phyloP scores from a whole-genome alignment of 2,797 vertebrate species.

The Mus minutoides region DNA sequence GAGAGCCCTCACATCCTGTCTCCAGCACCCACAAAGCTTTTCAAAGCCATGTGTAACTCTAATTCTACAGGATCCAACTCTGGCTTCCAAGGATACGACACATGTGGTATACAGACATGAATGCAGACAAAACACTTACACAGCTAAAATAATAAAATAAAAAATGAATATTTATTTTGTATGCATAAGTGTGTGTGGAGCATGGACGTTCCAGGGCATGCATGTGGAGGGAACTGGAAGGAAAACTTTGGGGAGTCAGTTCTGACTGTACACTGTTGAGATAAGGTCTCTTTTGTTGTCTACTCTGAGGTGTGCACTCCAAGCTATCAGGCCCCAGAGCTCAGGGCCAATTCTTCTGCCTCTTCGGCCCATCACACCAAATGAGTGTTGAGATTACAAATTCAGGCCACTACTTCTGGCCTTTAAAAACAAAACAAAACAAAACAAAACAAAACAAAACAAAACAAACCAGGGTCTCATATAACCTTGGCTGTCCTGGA shows the following conservation, averaged over 20 bases:
- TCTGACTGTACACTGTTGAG: neutral
- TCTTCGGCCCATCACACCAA: neutral
- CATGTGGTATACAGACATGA: neutral
- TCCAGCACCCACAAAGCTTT: no score
- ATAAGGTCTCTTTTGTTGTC: neutral
- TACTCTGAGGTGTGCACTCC: neutral
- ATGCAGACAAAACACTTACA: neutral
- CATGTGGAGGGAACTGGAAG: neutral
- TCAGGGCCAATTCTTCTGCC: neutral
- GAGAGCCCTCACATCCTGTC: neutral
- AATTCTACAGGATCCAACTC: neutral
- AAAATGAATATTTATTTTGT: neutral
- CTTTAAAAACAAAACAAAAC: no score
- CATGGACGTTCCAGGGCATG: neutral
- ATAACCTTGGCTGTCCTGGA: no score
- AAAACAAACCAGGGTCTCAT: neutral
- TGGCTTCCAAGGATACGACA: neutral
- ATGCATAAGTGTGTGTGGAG: no score
- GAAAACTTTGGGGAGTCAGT: neutral
- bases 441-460: no score
- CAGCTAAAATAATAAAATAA: no score
- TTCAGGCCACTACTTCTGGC: neutral
- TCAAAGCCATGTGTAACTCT: neutral
- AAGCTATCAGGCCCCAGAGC: neutral
- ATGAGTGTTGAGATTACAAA: neutral